Conservation (phyloP, 2,797 vertebrate species). For the Tenualosa ilisha region DNA sequence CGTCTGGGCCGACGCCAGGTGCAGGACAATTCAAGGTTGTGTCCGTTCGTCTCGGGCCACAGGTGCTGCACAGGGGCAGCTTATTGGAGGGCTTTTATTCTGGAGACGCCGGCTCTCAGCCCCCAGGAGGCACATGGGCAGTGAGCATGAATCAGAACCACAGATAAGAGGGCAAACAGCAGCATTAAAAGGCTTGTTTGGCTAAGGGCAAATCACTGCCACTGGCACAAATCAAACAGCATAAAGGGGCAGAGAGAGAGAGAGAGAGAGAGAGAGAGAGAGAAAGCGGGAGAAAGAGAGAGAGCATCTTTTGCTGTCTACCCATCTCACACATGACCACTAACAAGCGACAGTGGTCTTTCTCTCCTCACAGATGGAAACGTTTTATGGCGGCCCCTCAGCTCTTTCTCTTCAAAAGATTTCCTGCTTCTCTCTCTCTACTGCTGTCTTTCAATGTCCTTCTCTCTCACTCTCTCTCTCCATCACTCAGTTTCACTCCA, state of each 20-base stretch:
- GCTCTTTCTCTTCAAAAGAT: neutral
- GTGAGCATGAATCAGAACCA: conserved; percentile 23
- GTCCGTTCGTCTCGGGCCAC: neutral
- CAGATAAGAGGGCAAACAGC: conserved; percentile 36
- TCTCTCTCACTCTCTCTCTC: neutral
- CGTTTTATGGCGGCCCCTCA: neutral
- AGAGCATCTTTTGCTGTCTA: neutral
- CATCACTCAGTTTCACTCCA: neutral
- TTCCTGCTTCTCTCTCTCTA: neutral
- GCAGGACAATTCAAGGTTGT: conserved; percentile 35
- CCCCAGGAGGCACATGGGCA: conserved; percentile 22
- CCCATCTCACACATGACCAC: neutral
- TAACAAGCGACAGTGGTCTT: neutral
- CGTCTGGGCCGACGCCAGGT: neutral
- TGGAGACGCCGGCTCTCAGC: neutral
- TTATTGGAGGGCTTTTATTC: neutral
- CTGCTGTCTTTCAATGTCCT: neutral
- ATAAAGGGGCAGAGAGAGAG: neutral
- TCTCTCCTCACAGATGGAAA: neutral
- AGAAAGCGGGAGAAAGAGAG: neutral
- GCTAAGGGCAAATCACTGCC: conserved; percentile 19
- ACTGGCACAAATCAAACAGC: neutral
- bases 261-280: neutral
- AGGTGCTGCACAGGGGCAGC: neutral
- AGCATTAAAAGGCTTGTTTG: conserved; percentile 36